Percentiles rank a stretch among this genome's conserved stretches.
phyloP scores from a whole-genome alignment of 1,140 invertebrate species.

The Gryon sp. region DNA sequence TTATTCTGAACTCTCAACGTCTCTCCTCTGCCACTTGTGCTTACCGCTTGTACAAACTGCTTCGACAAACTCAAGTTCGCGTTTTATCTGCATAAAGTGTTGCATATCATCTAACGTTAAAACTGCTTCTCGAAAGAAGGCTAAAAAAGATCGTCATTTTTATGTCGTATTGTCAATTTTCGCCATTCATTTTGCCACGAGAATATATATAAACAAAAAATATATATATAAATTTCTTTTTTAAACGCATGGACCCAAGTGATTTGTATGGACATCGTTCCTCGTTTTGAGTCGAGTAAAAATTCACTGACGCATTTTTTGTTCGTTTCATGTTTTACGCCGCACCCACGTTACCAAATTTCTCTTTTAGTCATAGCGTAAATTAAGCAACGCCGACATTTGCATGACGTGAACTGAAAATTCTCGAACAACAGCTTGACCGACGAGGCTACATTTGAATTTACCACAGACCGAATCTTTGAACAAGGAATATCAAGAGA shows the following conservation, averaged over 20 bases:
- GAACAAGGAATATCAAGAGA: slow-evolving; percentile 44
- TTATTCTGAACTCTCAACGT: slow-evolving; percentile 37
- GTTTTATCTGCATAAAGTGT: slow-evolving; percentile 8
- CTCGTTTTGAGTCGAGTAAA: slow-evolving; percentile 12
- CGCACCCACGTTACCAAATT: slow-evolving; percentile 12
- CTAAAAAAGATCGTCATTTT: too few relatives aligned
- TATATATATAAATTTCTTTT: slow-evolving; percentile 4
- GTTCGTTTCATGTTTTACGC: slow-evolving; percentile 13
- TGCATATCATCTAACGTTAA: too few relatives aligned
- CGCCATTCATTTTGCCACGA: neutral
- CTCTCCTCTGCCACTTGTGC: slow-evolving; percentile 28
- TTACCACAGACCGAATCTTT: slow-evolving; percentile 63
- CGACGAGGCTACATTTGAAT: slow-evolving; percentile 70
- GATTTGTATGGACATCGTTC: slow-evolving; percentile 34
- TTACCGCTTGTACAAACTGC: slow-evolving; percentile 15
- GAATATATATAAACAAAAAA: too few relatives aligned
- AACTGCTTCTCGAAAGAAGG: too few relatives aligned
- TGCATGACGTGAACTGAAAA: slow-evolving; percentile 56
- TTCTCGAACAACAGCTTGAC: slow-evolving; percentile 69
- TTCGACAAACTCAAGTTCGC: slow-evolving; percentile 10
- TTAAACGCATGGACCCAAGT: neutral
- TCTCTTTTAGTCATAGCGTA: slow-evolving; percentile 25
- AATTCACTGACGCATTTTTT: slow-evolving; percentile 27
- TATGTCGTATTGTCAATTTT: slow-evolving; percentile 4
- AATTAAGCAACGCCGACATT: slow-evolving; percentile 58